Evolutionary conservation across 1,140 invertebrate species (phyloP), one percentile per base, ranked within the genome.

Genomic region (Caligus rogercresseyi): DNA sequence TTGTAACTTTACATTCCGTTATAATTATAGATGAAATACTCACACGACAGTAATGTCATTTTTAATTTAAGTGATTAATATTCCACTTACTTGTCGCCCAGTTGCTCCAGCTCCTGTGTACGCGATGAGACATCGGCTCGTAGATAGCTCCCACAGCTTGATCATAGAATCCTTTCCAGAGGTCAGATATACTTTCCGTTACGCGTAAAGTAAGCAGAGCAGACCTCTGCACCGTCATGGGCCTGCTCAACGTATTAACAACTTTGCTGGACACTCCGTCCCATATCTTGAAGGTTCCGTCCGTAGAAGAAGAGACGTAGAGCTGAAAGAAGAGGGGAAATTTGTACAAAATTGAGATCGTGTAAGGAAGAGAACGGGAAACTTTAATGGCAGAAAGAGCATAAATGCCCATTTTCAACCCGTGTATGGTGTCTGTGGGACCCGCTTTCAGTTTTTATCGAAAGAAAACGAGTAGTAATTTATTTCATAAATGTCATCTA

Each of bases 141-240:
- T 96, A 0, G 92, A 91, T 61, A 98, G 73, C 74, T 99, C 95
- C 95, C 95, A 98, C 24, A 98, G 74, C 75, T 97, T 97, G 3
- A 98, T 91, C 26, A 94, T 77, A 0, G 91, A 96, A 76, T 98
- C 95, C 77, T 55, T 63, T 14, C 61, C 61, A 7, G 61, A 63
- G 7, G 61, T 56, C 3, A 63, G 23, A 63, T 31, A 55, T 63
- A 63, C 43, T 99, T 98, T 72, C 90, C 92, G 75, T 98, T 99
- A 63, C 88, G 79, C 0, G 92, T 90, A 71, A 98, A 98, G 13
- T 81, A 76, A 1, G 96, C 87, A 0, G 92, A 97, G 70, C 89
- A 94, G 18, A 98, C 86, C 78, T 93, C 87, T 19, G 85, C 80
- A 0, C 91, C 91, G 67, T 96, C 92, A 72, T 98, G 95, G 0